Evolutionary conservation across 2,113 vertebrate species (phyloP).

Genomic region (Dipodomys merriami): DNA sequence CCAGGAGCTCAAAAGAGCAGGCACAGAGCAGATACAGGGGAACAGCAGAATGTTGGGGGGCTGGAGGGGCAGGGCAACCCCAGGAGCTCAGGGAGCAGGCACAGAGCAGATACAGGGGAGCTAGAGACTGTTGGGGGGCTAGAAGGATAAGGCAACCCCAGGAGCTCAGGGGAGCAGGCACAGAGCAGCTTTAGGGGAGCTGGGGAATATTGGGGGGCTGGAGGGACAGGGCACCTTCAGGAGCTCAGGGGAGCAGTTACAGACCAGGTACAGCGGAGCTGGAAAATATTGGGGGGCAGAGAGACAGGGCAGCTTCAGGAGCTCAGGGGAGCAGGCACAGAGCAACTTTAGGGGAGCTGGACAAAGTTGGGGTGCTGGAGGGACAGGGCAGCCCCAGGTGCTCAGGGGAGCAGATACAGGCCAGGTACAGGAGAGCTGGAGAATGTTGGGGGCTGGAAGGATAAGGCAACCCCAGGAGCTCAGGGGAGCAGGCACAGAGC

Average conservation of each 20-base stretch:
- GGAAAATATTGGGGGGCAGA: too few relatives aligned
- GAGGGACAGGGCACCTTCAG: rapidly evolving
- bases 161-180: neutral
- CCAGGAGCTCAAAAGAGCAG: neutral
- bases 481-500: neutral
- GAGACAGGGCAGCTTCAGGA: neutral
- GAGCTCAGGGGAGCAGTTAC: neutral
- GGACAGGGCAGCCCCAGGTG: neutral
- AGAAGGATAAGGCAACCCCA: neutral
- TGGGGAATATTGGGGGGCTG: too few relatives aligned
- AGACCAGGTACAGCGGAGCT: too few relatives aligned
- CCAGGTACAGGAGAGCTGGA: rapidly evolving
- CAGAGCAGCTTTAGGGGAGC: neutral
- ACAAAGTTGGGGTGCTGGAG: too few relatives aligned
- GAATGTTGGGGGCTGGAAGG: too few relatives aligned
- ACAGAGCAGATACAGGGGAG: neutral
- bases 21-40: too few relatives aligned
- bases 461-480: neutral
- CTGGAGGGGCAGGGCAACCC: too few relatives aligned
- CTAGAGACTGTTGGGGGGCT: too few relatives aligned
- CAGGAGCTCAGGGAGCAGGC: neutral
- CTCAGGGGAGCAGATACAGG: neutral
- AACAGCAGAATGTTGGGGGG: too few relatives aligned
- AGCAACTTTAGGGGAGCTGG: rapidly evolving
- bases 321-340: neutral